These are phyloP conservation scores for Cyanoramphus novaezelandiae DNA, from an alignment of 2,113 vertebrate species.

Conservation along the genomic window DNA sequence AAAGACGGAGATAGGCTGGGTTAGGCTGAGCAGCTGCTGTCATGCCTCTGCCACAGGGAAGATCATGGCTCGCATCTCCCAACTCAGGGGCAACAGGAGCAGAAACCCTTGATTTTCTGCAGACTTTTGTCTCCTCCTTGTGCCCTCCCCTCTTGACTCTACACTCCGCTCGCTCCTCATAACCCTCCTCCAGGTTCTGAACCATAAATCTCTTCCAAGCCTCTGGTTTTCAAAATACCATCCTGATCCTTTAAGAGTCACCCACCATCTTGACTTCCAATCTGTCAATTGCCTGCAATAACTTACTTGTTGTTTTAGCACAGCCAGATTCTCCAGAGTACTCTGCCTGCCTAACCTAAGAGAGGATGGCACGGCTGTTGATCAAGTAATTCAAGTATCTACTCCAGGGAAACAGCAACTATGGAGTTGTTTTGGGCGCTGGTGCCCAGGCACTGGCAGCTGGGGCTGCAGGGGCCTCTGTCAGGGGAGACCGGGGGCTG, in stretches of 20 bases:
- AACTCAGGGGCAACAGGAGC: background rate
- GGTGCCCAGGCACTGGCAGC: background rate
- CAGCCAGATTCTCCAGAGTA: background rate
- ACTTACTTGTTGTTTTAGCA: background rate
- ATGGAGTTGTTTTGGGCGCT: rapidly evolving
- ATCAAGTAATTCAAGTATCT: background rate
- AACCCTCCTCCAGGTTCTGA: background rate
- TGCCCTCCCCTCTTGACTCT: background rate
- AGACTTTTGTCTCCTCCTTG: background rate
- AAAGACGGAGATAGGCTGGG: background rate
- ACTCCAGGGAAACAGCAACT: background rate
- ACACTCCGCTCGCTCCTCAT: background rate
- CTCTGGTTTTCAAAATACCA: background rate
- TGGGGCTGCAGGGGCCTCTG: background rate
- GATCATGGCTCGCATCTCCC: background rate
- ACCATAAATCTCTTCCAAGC: background rate
- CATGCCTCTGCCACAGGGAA: background rate
- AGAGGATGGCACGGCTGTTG: background rate
- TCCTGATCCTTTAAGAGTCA: background rate
- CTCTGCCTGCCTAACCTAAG: background rate
- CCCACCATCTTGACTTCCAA: background rate
- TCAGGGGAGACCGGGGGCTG: background rate
- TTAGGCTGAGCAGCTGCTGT: background rate
- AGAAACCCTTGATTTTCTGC: background rate
- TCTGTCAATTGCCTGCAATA: background rate